phyloP scores from a whole-genome alignment of 1,140 invertebrate species.

The Sitophilus oryzae region DNA sequence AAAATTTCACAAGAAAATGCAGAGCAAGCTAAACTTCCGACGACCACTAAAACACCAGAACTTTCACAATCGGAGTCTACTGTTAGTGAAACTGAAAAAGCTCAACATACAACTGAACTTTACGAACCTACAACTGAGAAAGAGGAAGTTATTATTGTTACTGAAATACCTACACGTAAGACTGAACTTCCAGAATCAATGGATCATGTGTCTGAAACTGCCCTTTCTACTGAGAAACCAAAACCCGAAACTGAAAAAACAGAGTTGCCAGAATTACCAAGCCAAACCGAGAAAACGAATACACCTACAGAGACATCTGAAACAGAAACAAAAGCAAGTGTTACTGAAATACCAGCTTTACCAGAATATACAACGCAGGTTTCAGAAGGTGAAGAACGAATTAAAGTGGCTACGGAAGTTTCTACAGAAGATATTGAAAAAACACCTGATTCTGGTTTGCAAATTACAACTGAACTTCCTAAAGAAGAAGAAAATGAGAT shows the following conservation, averaged over 20 bases:
- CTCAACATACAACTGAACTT: no score
- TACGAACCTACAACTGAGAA: slow-evolving; percentile 2
- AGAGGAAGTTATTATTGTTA: slow-evolving; percentile 30
- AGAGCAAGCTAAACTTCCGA: no score
- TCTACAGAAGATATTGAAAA: neutral
- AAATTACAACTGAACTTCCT: slow-evolving; percentile 14
- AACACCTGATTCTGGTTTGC: neutral
- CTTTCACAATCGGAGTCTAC: neutral
- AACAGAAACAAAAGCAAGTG: slow-evolving; percentile 11
- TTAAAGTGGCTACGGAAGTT: slow-evolving; percentile 2
- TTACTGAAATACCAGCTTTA: neutral
- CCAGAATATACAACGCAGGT: slow-evolving; percentile 7
- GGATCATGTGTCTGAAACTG: slow-evolving; percentile 26
- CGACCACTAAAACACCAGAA: no score
- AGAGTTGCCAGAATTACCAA: neutral
- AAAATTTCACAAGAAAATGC: slow-evolving; percentile 1
- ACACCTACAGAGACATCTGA: neutral
- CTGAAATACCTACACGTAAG: slow-evolving; percentile 21
- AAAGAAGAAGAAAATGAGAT: slow-evolving; percentile 24
- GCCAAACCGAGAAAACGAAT: neutral
- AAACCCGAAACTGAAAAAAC: slow-evolving; percentile 6
- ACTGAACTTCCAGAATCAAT: slow-evolving; percentile 30
- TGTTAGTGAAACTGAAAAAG: no score
- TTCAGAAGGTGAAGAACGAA: neutral
- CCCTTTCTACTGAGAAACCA: slow-evolving; percentile 7